Base-by-base conservation (phyloP, 2,888 invertebrate species). In the Odiellus spinosus region DNA sequence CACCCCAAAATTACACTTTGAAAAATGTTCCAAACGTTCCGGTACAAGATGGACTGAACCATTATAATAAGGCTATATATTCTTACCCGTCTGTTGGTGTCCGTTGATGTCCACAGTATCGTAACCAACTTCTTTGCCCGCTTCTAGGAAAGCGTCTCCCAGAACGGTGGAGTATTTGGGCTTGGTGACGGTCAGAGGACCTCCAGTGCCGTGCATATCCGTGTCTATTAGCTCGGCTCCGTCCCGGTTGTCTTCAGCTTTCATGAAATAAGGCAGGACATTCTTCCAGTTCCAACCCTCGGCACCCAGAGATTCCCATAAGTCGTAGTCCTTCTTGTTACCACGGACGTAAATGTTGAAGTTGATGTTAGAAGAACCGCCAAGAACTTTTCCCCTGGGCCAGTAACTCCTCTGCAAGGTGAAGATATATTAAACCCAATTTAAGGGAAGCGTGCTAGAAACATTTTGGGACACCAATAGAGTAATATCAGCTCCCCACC, bases 331-430 rank as follows among this genome's bases (percentile, higher is more conserved):
- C 51, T 76, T 76, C 18, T 79, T 75, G 47, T 85, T 79, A 1
- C 91, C 91, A 18, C 91, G 73, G 55, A 90, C 82, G 67, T 90
- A 91, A 77, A 84, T 87, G 88, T 91, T 91, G n/a, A 90, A 90
- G 66, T 91, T 91, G 71, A 91, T 75, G 0, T 85, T 85, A 15
- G 87, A 87, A 0, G 88, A 88, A 1, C 91, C 91, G 6, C 91
- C 91, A 8, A 88, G 60, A 3, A 65, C 63, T 40, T 64, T 56
- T 1, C 67, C 69, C 19, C 67, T 53, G 11, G 56, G 53, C 51
- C 56, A 50, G 26, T 26, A 26, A 26, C 26, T 26, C 8, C 26
- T 26, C 26, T n/a, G n/a, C n/a, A n/a, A n/a, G n/a, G n/a, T n/a
- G n/a, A n/a, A n/a, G n/a, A n/a, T n/a, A n/a, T n/a, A n/a, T n/a